Evolutionary conservation across 2,113 vertebrate species (phyloP).

Genomic region (Hemiscyllium ocellatum): DNA sequence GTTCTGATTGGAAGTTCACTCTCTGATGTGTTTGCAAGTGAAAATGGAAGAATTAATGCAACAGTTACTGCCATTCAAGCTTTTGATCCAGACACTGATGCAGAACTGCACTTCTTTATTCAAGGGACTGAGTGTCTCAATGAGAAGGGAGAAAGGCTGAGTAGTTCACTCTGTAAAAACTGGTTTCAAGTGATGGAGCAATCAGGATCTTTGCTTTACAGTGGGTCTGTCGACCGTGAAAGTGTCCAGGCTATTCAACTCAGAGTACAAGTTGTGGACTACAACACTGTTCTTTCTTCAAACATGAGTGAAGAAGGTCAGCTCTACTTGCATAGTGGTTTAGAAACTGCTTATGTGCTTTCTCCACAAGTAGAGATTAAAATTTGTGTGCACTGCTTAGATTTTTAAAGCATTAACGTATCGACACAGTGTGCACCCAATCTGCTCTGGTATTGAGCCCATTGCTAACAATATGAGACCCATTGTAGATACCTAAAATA

Average conservation of each 20-base stretch:
- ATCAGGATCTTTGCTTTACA: background rate
- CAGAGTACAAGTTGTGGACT: slow-evolving; percentile 24
- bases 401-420: background rate
- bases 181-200: slow-evolving; percentile 16
- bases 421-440: background rate
- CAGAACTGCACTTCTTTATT: slow-evolving; percentile 26
- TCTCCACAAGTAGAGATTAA: background rate
- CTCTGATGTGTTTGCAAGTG: background rate
- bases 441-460: background rate
- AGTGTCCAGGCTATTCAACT: background rate
- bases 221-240: slow-evolving; percentile 1
- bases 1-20: slow-evolving; percentile 1
- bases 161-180: background rate
- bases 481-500: background rate
- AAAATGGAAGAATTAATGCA: background rate
- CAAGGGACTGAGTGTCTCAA: background rate
- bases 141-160: background rate
- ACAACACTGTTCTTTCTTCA: slow-evolving; percentile 16
- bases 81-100: background rate
- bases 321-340: background rate
- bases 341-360: background rate
- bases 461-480: background rate
- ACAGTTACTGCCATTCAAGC: background rate
- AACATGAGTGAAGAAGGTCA: slow-evolving; percentile 30
- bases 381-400: background rate